These are phyloP conservation scores for Sebastes miniatus DNA, from an alignment of 2,797 vertebrate species.

Conservation along the genomic window DNA sequence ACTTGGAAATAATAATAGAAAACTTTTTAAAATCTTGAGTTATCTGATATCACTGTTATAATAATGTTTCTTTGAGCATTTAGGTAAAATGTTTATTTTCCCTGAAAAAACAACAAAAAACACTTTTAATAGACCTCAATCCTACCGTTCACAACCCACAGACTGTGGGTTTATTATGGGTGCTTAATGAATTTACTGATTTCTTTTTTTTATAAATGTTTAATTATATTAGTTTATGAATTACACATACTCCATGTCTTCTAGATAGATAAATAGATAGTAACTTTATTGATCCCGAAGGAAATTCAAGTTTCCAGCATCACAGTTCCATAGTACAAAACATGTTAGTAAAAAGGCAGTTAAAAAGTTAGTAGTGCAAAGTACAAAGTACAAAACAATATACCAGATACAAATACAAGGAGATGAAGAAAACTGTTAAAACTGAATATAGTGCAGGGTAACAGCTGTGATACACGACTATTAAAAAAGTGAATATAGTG, in stretches of 20 bases:
- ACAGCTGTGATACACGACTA: no score
- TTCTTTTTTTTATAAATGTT: neutral
- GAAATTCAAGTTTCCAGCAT: no score
- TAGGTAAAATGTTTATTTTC: neutral
- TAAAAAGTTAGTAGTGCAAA: no score
- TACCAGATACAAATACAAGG: no score
- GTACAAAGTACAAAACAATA: no score
- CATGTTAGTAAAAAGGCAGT: no score
- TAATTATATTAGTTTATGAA: neutral
- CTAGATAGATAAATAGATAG: no score
- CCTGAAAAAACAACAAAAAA: rapidly evolving
- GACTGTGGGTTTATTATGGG: neutral
- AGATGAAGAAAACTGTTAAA: no score
- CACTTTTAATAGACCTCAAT: neutral
- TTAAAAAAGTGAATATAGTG: no score
- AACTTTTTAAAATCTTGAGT: neutral
- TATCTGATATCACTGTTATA: neutral
- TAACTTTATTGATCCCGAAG: no score
- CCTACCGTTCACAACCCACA: neutral
- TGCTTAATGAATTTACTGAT: neutral
- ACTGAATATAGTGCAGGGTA: no score
- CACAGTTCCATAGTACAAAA: no score
- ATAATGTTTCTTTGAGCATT: neutral
- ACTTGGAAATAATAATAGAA: neutral
- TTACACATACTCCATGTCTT: neutral